Evolutionary conservation across 2,113 vertebrate species (phyloP).

Genomic region (Dasyprocta punctata): DNA sequence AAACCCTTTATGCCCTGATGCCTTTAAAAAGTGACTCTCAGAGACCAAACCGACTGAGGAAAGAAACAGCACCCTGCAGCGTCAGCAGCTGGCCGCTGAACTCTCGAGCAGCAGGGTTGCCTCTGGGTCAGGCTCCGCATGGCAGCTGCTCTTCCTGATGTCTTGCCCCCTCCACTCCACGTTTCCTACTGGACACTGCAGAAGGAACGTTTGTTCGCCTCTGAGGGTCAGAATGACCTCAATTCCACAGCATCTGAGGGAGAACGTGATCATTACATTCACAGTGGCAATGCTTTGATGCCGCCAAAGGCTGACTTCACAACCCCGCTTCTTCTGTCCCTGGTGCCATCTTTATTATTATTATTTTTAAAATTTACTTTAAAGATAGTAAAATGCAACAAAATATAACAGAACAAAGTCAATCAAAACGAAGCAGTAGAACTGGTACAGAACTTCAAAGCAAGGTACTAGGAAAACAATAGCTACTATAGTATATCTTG

Average conservation of each 20-base stretch:
- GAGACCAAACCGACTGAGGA: neutral
- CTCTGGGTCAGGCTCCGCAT: neutral
- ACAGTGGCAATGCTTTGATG: rapidly evolving
- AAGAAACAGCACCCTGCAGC: neutral
- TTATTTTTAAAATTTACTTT: no score
- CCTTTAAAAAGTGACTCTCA: neutral
- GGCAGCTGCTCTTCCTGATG: neutral
- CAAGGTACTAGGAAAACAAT: no score
- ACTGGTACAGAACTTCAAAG: no score
- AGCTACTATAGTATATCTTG: no score
- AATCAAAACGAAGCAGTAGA: no score
- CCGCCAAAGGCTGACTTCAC: neutral
- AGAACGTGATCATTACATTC: neutral
- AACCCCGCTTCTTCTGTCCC: neutral
- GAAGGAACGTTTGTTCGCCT: neutral
- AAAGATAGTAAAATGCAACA: no score
- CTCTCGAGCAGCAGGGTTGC: neutral
- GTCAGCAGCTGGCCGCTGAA: neutral
- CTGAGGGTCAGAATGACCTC: neutral
- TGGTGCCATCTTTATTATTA: neutral
- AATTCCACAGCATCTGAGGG: neutral
- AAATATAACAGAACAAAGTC: no score
- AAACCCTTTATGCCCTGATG: neutral
- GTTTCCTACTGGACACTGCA: neutral
- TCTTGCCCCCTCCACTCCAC: neutral